Evolutionary conservation across 2,888 invertebrate species (phyloP).

Genomic region (Halictus quadricinctus): DNA sequence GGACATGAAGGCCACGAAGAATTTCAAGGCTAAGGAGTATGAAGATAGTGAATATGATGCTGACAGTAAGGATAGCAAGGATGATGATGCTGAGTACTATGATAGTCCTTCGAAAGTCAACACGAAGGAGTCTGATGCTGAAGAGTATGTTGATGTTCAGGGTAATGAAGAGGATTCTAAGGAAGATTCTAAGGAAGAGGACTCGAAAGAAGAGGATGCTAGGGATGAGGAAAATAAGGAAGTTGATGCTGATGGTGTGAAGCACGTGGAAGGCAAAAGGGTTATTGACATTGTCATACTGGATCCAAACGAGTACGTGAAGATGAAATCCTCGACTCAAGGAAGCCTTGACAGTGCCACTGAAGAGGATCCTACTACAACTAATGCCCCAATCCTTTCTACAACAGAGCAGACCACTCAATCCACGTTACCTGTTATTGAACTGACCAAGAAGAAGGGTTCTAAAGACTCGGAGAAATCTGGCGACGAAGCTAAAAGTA

Average conservation of each 20-base stretch:
- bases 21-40: conserved; percentile 42
- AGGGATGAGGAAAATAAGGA: conserved; percentile 26
- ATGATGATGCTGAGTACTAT: conserved; percentile 9
- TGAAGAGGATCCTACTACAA: conserved; percentile 7
- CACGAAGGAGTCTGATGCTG: conserved; percentile 40
- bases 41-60: neutral
- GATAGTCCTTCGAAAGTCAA: conserved; percentile 11
- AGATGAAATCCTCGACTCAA: conserved; percentile 34
- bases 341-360: neutral
- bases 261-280: neutral
- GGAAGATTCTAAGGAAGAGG: neutral
- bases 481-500: too few relatives aligned
- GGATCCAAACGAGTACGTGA: conserved; percentile 47
- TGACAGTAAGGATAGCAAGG: neutral
- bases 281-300: conserved; percentile 50
- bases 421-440: neutral
- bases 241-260: neutral
- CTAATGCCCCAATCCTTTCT: conserved; percentile 13
- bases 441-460: neutral
- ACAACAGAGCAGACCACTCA: conserved; percentile 25
- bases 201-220: neutral
- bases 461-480: neutral
- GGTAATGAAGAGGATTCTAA: neutral
- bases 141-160: conserved; percentile 41
- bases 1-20: conserved; percentile 49